Evolutionary conservation across 2,888 invertebrate genomes (phyloP).

Genomic region (Acronicta psi): DNA sequence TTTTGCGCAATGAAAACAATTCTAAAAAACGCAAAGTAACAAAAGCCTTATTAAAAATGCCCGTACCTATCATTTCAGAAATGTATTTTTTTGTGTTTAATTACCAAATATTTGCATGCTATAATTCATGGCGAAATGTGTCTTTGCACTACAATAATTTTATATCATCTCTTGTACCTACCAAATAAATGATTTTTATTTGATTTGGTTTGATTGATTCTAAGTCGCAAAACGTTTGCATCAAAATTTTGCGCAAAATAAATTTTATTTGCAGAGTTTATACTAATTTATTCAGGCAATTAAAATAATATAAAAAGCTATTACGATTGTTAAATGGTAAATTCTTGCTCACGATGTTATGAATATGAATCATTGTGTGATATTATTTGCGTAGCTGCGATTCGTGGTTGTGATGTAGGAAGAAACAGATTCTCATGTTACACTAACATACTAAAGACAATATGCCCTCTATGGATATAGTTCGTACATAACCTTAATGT

Average conservation of each 20-base stretch:
- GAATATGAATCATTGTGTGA: constrained; percentile 25
- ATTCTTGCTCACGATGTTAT: constrained; percentile 22
- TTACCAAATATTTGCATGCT: no score
- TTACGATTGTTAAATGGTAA: constrained; percentile 29
- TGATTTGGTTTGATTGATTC: no score
- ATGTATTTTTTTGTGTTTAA: no score
- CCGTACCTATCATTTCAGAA: no score
- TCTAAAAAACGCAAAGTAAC: no score
- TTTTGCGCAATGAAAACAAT: no score
- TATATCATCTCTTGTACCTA: no score
- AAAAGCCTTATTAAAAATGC: no score
- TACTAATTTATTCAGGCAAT: constrained; percentile 24
- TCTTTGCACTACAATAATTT: no score
- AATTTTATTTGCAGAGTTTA: constrained; percentile 10
- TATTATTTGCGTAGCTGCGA: constrained; percentile 14
- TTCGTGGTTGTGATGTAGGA: constrained; percentile 30
- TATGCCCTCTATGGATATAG: constrained; percentile 23
- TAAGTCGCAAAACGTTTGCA: constrained; percentile 14
- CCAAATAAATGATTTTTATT: no score
- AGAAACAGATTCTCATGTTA: constrained; percentile 10
- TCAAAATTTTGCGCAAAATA: constrained; percentile 9
- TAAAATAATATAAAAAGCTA: constrained; percentile 25
- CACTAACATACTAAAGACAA: constrained; percentile 11
- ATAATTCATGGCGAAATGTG: no score
- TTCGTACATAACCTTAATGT: constrained; percentile 48